Percentiles rank a stretch among this genome's conserved stretches.
Conservation (phyloP, 1,140 invertebrate genomes). For the Hetaerina americana region DNA sequence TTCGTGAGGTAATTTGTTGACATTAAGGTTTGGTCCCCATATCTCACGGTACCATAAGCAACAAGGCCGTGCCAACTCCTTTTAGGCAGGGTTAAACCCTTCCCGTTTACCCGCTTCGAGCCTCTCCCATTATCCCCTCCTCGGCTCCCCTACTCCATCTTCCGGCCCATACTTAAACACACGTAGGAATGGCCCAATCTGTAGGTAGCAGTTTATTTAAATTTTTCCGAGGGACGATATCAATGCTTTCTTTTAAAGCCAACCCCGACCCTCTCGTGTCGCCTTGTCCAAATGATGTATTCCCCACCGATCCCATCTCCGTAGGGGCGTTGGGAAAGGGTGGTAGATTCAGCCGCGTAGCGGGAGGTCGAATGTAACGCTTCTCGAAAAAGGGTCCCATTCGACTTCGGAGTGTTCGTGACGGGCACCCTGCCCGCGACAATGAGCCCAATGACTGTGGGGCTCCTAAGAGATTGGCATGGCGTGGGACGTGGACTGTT, state of each 20-base stretch:
- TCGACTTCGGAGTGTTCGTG: background rate
- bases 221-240: too few species aligned
- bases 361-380: background rate
- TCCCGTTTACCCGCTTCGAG: background rate
- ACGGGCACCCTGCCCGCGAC: background rate
- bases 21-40: too few species aligned
- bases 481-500: too few species aligned
- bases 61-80: too few species aligned
- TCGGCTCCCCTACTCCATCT: background rate
- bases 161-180: background rate
- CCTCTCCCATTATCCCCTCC: background rate
- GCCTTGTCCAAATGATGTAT: background rate
- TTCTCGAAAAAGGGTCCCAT: background rate
- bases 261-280: background rate
- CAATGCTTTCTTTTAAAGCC: too few species aligned
- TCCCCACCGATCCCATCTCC: background rate
- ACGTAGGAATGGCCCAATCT: background rate
- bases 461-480: too few species aligned
- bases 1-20: too few species aligned
- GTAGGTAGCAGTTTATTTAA: background rate
- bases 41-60: too few species aligned
- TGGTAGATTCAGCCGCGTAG: background rate
- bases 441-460: too few species aligned
- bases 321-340: too few species aligned
- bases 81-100: too few species aligned